phyloP scores from a whole-genome alignment of 2,888 invertebrate species.

The Thysanoteuthis rhombus region DNA sequence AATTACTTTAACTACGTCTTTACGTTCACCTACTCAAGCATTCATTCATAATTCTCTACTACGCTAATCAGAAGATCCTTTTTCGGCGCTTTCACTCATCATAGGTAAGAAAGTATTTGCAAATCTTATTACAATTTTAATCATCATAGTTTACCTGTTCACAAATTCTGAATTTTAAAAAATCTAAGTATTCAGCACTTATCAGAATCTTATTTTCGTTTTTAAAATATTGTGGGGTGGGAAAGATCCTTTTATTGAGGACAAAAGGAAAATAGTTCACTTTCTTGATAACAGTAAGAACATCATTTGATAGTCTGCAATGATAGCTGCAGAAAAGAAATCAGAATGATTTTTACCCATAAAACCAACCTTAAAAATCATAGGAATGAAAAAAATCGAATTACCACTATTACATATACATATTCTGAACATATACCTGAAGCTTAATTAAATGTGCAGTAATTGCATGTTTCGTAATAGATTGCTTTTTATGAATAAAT shows the following conservation, averaged over 20 bases:
- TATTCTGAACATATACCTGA: too few relatives aligned
- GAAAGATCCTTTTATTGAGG: neutral
- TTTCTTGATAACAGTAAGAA: neutral
- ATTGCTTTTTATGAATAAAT: too few relatives aligned
- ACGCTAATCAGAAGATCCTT: neutral
- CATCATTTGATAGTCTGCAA: neutral
- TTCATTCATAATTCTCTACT: slow-evolving; percentile 12
- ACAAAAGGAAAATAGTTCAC: neutral
- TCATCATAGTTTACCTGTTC: neutral
- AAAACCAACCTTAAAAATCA: too few relatives aligned
- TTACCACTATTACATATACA: too few relatives aligned
- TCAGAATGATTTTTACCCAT: too few relatives aligned
- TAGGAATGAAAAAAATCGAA: too few relatives aligned
- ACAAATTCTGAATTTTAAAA: neutral
- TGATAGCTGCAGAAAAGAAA: too few relatives aligned
- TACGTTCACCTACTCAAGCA: neutral
- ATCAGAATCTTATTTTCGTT: neutral
- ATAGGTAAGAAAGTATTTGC: neutral
- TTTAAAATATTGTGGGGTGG: neutral
- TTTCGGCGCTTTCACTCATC: neutral
- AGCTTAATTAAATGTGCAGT: too few relatives aligned
- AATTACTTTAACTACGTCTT: neutral
- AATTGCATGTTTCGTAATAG: too few relatives aligned
- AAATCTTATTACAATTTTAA: neutral
- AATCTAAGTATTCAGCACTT: neutral